phyloP scores from a whole-genome alignment of 2,888 invertebrate genomes.

The Drosophila helvetica region DNA sequence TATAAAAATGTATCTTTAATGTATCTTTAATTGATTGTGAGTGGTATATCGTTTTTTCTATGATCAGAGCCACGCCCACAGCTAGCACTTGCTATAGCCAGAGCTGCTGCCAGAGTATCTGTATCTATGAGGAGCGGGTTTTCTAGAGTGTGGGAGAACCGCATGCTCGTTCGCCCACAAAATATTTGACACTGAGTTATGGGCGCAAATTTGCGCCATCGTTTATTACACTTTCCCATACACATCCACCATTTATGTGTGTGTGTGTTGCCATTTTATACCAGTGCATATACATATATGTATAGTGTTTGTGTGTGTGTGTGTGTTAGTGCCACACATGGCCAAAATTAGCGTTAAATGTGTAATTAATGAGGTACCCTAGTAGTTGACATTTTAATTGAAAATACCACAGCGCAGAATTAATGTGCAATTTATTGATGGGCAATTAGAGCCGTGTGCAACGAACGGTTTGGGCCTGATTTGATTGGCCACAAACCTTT shows the following conservation, averaged over 20 bases:
- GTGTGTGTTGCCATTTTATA: neutral
- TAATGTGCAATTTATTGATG: conserved; percentile 53
- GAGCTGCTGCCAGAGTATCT: neutral
- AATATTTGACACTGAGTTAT: conserved; percentile 71
- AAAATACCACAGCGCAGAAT: conserved; percentile 50
- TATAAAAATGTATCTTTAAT: conserved; percentile 51
- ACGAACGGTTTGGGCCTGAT: neutral
- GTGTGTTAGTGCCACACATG: conserved; percentile 44
- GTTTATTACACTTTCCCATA: conserved; percentile 28
- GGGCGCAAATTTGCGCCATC: conserved; percentile 56
- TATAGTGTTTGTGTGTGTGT: conserved; percentile 10
- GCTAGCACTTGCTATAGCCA: conserved; percentile 32
- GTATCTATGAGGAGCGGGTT: conserved; percentile 6
- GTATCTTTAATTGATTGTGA: conserved; percentile 61
- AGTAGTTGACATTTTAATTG: conserved; percentile 70
- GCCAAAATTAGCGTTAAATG: conserved; percentile 54
- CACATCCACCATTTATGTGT: conserved; percentile 6
- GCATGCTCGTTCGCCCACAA: conserved; percentile 40
- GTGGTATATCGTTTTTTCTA: conserved; percentile 15
- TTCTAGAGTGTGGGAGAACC: conserved; percentile 25
- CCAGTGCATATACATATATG: neutral
- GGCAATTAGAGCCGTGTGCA: conserved; percentile 36
- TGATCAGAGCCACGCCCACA: conserved; percentile 55
- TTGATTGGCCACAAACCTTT: neutral
- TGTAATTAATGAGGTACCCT: conserved; percentile 64